These are phyloP conservation scores for Mormoops blainvillei DNA, from an alignment of 2,113 vertebrate species.

Conservation along the genomic window DNA sequence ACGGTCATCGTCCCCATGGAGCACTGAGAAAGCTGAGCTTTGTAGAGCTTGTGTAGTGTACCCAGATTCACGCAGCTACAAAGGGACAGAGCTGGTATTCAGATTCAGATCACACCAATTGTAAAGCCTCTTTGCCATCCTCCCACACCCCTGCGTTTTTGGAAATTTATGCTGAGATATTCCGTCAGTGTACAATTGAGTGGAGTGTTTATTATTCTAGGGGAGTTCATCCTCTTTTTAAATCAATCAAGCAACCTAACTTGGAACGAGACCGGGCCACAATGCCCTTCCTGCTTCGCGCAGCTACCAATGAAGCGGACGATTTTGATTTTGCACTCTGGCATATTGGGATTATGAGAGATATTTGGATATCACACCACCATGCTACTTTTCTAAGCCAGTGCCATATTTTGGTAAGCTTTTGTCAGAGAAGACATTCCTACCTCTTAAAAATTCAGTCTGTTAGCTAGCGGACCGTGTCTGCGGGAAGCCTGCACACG, in stretches of 20 bases:
- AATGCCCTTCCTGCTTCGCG: neutral
- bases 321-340: neutral
- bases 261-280: neutral
- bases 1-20: neutral
- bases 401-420: neutral
- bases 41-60: neutral
- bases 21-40: neutral
- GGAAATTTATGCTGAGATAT: neutral
- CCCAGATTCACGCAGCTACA: neutral
- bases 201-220: neutral
- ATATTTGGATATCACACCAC: neutral
- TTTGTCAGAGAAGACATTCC: slow-evolving; percentile 28
- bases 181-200: neutral
- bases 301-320: neutral
- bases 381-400: neutral
- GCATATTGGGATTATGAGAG: neutral
- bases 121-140: neutral
- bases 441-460: neutral
- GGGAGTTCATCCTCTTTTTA: neutral
- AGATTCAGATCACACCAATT: neutral
- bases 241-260: neutral
- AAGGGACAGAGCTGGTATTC: neutral
- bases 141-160: neutral
- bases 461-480: neutral
- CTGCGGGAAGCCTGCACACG: neutral